Evolutionary conservation across 2,888 invertebrate species (phyloP), one percentile per base, ranked within the genome.

Genomic region (Prenolepis imparis): DNA sequence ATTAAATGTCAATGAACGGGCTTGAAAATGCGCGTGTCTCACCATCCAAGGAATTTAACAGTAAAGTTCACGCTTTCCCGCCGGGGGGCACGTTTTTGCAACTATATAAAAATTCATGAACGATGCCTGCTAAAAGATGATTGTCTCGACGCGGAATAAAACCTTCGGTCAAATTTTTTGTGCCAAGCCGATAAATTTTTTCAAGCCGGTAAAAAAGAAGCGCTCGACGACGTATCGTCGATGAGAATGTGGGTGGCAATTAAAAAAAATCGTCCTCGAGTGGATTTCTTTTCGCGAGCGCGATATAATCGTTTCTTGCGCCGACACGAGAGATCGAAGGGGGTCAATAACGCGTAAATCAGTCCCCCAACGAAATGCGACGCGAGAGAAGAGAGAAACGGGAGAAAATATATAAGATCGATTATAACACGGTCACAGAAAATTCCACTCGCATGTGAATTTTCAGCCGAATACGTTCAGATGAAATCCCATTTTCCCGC

Each of bases 1-100:
- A 75, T 75, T 74, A 83, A 83, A 83, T 83, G 83, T 68, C 83
- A 83, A 68, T 68, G 82, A 64, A 82, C 82, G 59, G 39, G 66
- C 28, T 77, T 77, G 57, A 82, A 82, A 77, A 77, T 2, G 66
- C 55, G 59, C 66, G 48, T 66, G 28, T 36, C 28, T 63, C 28
- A 52, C 55, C 28, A 9, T 32, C 59, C 12, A 36, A 72, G 59
- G 78, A 80, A 80, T 80, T 80, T 77, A 57, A 55, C 66, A 41
- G 36, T 24, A 64, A 55, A 59, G 66, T 67, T 75, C 63, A 55
- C 75, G 63, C 75, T 74, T 73, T 75, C 74, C 52, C 78, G 24
- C 36, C 70, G n/a, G 18, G 59, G 36, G 70, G 70, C 21, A 59
- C 12, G 21, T 59, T 70, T 78, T 78, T 78, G 39, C 70, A 11